Evolutionary conservation across 2,888 invertebrate genomes (phyloP).

Genomic region (Biston stratarius): DNA sequence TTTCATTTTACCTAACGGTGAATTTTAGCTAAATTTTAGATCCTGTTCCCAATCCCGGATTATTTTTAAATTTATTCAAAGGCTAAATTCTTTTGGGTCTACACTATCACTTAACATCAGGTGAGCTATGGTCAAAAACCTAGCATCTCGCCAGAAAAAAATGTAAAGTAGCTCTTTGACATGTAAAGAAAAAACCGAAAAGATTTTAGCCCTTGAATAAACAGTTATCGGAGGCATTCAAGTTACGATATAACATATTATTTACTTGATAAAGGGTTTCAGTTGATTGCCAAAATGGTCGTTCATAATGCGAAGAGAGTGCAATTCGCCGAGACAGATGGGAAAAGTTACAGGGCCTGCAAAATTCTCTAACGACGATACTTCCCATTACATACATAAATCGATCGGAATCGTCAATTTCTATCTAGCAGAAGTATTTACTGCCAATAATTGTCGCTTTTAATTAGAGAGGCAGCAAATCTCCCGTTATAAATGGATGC

Average conservation of each 20-base stretch:
- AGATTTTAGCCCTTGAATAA: conserved; percentile 39
- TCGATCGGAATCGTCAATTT: conserved; percentile 52
- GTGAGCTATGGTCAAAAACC: too few relatives aligned
- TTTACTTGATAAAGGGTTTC: conserved; percentile 46
- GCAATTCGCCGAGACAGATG: conserved; percentile 45
- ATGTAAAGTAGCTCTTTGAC: background rate
- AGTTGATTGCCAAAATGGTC: conserved; percentile 43
- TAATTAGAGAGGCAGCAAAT: conserved; percentile 53
- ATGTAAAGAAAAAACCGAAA: background rate
- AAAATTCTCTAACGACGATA: background rate
- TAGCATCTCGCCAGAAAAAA: too few relatives aligned
- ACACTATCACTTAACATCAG: too few relatives aligned
- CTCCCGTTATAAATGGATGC: conserved; percentile 20
- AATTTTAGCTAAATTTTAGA: too few relatives aligned
- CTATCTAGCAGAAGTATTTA: conserved; percentile 52
- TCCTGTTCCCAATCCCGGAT: too few relatives aligned
- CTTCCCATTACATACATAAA: background rate
- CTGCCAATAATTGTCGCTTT: conserved; percentile 56
- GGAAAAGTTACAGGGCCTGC: conserved; percentile 30
- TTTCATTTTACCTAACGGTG: background rate
- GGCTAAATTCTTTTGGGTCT: too few relatives aligned
- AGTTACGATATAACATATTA: conserved; percentile 45
- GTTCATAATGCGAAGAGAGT: conserved; percentile 39
- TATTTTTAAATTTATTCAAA: too few relatives aligned
- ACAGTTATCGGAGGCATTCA: conserved; percentile 42